phyloP scores from a whole-genome alignment of 2,113 vertebrate genomes.

The Platysternon megacephalum region DNA sequence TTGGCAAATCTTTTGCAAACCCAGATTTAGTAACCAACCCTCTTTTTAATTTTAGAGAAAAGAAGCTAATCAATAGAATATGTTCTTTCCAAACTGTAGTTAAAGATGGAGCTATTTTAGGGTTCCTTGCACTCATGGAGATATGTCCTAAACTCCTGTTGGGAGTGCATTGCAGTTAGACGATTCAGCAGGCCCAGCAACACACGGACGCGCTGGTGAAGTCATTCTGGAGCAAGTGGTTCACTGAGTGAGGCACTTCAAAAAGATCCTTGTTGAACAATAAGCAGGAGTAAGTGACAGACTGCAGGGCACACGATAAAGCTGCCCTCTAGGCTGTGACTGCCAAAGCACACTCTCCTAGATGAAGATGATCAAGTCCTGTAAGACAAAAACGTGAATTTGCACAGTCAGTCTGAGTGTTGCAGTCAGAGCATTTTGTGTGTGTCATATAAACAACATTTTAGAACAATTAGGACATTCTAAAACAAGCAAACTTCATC shows the following conservation, averaged over 20 bases:
- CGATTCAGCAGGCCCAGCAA: not conserved
- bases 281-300: fast-evolving
- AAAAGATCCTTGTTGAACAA: not conserved
- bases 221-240: not conserved
- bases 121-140: not conserved
- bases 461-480: not conserved
- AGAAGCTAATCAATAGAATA: not conserved
- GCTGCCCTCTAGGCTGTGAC: not conserved
- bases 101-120: not conserved
- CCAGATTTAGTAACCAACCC: not conserved
- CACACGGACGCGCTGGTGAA: not conserved
- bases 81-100: not conserved
- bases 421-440: not conserved
- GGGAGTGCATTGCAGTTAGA: not conserved
- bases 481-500: not conserved
- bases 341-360: not conserved
- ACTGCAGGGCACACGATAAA: not conserved
- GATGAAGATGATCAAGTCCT: fast-evolving
- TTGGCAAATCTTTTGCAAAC: not conserved
- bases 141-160: not conserved
- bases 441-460: not conserved
- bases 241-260: not conserved
- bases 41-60: not conserved
- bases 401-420: not conserved
- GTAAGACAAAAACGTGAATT: not conserved